Conservation (phyloP, 2,888 invertebrate genomes). For the Globia sparganii region DNA sequence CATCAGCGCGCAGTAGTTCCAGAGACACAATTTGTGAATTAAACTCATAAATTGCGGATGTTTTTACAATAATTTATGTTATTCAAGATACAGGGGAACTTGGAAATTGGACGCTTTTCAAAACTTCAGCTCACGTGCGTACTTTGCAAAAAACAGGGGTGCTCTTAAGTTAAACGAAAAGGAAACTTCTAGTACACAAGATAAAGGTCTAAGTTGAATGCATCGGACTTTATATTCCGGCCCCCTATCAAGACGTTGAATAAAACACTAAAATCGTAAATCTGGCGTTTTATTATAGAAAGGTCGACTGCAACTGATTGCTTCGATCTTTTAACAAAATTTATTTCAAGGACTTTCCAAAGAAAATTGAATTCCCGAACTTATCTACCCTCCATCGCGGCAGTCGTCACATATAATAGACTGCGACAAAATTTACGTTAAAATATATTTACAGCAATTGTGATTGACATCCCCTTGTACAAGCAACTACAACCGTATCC, state of each 20-base stretch:
- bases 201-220: constrained; percentile 56
- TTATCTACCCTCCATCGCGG: constrained; percentile 17
- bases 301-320: constrained; percentile 51
- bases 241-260: constrained; percentile 58
- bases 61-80: constrained; percentile 63
- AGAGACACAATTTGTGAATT: constrained; percentile 56
- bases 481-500: neutral
- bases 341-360: neutral
- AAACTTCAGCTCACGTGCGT: constrained; percentile 69
- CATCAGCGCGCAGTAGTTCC: constrained; percentile 44
- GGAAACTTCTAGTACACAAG: constrained; percentile 46
- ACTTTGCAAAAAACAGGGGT: constrained; percentile 61
- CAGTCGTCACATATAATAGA: neutral
- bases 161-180: constrained; percentile 58
- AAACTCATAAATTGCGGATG: constrained; percentile 59
- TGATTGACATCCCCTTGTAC: constrained; percentile 22
- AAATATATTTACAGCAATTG: neutral
- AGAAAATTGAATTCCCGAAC: neutral
- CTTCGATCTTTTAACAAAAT: constrained; percentile 29
- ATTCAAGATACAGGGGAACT: constrained; percentile 55
- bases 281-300: constrained; percentile 58
- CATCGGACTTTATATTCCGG: constrained; percentile 13
- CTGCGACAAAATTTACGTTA: constrained; percentile 8
- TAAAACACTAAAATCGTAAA: constrained; percentile 64
- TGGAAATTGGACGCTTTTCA: constrained; percentile 61